Conservation (phyloP, 2,797 vertebrate species). For the Neoniphon sammara region DNA sequence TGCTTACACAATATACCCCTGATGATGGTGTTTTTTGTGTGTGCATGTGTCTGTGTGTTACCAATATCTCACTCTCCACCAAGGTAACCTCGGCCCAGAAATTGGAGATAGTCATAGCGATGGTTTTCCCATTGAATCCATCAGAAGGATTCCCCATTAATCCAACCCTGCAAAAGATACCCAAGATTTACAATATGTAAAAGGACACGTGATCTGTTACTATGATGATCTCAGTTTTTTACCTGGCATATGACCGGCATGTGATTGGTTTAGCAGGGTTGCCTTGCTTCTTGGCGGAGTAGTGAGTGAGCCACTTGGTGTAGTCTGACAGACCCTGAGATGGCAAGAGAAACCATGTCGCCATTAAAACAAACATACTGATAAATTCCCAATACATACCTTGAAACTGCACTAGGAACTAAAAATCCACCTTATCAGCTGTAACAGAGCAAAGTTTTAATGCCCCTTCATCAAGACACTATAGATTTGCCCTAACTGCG, state of each 20-base stretch:
- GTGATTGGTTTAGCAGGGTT: slow-evolving; percentile 77
- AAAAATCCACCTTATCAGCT: too few relatives aligned
- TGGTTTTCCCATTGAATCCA: slow-evolving; percentile 88
- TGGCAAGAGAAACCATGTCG: not conserved
- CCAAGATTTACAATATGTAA: not conserved
- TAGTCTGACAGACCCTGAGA: slow-evolving; percentile 86
- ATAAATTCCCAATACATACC: too few relatives aligned
- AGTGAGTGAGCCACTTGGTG: slow-evolving; percentile 87
- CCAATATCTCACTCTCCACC: slow-evolving; percentile 84
- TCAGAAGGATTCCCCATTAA: slow-evolving; percentile 89
- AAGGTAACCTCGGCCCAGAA: slow-evolving; percentile 89
- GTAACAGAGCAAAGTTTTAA: too few relatives aligned
- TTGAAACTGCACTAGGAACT: too few relatives aligned
- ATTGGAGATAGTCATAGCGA: slow-evolving; percentile 87
- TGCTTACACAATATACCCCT: rapidly evolving
- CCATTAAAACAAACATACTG: too few relatives aligned
- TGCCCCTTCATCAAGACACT: too few relatives aligned
- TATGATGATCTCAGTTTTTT: not conserved
- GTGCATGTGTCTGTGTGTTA: slow-evolving; percentile 57
- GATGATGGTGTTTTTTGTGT: not conserved
- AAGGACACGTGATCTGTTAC: too few relatives aligned
- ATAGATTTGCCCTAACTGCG: too few relatives aligned
- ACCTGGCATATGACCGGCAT: slow-evolving; percentile 85
- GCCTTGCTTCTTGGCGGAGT: slow-evolving; percentile 82
- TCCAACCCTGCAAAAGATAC: slow-evolving; percentile 78